Evolutionary conservation across 2,888 invertebrate species (phyloP).

Genomic region (Halocaridina rubra): DNA sequence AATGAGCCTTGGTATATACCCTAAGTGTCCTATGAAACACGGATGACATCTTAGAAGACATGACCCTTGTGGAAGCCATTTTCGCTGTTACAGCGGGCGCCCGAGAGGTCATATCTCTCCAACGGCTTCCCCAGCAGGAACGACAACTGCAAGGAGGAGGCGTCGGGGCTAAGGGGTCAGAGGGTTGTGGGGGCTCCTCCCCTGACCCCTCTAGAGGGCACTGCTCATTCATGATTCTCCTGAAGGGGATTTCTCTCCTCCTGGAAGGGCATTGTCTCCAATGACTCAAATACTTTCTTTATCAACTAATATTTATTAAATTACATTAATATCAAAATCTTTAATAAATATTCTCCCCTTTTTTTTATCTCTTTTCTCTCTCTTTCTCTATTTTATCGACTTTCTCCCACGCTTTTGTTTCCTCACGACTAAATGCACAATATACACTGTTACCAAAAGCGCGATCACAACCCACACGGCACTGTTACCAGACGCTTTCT

Average conservation of each 20-base stretch:
- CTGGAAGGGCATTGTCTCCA: neutral
- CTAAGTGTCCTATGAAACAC: no score
- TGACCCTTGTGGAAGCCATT: neutral
- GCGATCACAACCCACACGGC: constrained; percentile 14
- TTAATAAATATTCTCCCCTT: no score
- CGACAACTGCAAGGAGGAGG: constrained; percentile 15
- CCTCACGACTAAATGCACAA: no score
- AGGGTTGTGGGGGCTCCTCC: constrained; percentile 22
- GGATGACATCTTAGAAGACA: no score
- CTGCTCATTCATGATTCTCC: constrained; percentile 45
- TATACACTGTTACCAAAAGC: constrained; percentile 29
- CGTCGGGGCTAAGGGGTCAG: constrained; percentile 21
- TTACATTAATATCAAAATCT: no score
- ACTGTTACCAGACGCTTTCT: no score
- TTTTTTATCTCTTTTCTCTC: no score
- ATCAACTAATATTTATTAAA: neutral
- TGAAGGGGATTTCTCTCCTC: no score
- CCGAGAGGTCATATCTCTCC: constrained; percentile 2
- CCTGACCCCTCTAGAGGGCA: constrained; percentile 37
- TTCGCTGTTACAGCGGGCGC: neutral
- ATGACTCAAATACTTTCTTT: neutral
- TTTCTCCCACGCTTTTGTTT: no score
- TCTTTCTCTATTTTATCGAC: no score
- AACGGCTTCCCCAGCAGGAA: constrained; percentile 32
- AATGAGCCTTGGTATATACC: no score